These are phyloP conservation scores for Quadroppia sp. DNA, from an alignment of 2,888 invertebrate genomes.

Conservation along the genomic window DNA sequence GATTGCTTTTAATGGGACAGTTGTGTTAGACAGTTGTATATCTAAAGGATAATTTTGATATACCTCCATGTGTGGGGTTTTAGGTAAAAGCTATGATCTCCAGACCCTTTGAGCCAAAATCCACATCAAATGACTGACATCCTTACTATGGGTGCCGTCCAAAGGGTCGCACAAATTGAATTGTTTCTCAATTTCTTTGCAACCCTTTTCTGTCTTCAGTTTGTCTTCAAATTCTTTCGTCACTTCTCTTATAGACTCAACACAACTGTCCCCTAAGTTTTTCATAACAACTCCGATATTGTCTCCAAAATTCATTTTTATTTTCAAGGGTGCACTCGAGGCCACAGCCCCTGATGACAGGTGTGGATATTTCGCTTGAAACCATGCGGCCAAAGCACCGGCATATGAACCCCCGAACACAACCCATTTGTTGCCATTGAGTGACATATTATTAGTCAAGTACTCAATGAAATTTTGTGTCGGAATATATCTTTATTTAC, in stretches of 20 bases:
- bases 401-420: constrained; percentile 94
- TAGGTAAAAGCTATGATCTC: constrained; percentile 91
- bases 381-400: constrained; percentile 87
- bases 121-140: constrained; percentile 71
- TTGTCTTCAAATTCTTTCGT: constrained; percentile 64
- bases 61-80: constrained; percentile 76
- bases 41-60: constrained; percentile 49
- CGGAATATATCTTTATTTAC: constrained; percentile 71
- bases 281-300: constrained; percentile 74
- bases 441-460: constrained; percentile 64
- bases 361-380: constrained; percentile 74
- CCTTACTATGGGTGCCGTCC: constrained; percentile 54
- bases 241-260: constrained; percentile 62
- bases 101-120: constrained; percentile 77
- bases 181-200: constrained; percentile 63
- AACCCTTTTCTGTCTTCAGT: constrained; percentile 62
- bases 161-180: constrained; percentile 74
- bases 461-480: constrained; percentile 66
- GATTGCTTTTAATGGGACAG: constrained; percentile 52
- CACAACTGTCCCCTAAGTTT: constrained; percentile 71
- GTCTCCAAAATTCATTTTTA: constrained; percentile 76
- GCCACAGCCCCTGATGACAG: constrained; percentile 79
- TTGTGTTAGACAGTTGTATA: neutral
- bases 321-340: constrained; percentile 80
- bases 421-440: constrained; percentile 71